Evolutionary conservation across 2,888 invertebrate species (phyloP).

Genomic region (Phaonia tiefii): DNA sequence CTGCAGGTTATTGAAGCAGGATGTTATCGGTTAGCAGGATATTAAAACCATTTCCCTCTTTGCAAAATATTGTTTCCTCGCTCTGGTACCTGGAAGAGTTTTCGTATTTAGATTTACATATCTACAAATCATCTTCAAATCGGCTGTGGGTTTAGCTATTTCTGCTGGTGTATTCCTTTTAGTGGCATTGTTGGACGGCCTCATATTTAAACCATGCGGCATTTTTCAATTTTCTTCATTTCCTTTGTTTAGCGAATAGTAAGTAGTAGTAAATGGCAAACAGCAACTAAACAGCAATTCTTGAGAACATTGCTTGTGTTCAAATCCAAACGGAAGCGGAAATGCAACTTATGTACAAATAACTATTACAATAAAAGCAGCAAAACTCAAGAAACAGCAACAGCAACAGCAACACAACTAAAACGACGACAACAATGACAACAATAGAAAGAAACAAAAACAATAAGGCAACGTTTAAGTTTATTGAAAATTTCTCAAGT

Average conservation of each 20-base stretch:
- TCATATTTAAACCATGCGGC: constrained; percentile 41
- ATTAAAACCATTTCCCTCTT: too few species aligned
- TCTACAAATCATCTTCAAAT: constrained; percentile 13
- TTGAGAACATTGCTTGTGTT: constrained; percentile 49
- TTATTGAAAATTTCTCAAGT: constrained; percentile 62
- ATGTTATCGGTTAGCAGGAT: too few species aligned
- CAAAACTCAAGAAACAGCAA: not conserved
- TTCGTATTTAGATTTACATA: not conserved
- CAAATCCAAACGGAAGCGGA: constrained; percentile 62
- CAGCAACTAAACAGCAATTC: constrained; percentile 40
- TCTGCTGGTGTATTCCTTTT: not conserved
- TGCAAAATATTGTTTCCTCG: too few species aligned
- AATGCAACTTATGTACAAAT: constrained; percentile 55
- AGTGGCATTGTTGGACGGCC: not conserved
- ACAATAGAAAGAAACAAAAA: constrained; percentile 53
- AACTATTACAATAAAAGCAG: constrained; percentile 58
- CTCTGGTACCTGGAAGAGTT: too few species aligned
- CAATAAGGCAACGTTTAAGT: constrained; percentile 60
- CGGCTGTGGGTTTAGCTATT: not conserved
- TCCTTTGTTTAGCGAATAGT: constrained; percentile 1
- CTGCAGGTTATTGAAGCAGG: too few species aligned
- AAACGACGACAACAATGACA: constrained; percentile 53
- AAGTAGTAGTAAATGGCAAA: not conserved
- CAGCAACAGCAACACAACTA: constrained; percentile 28
- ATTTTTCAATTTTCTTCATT: constrained; percentile 38